Base-by-base conservation (phyloP, 2,888 invertebrate species). In the Meliscaeva auricollis region DNA sequence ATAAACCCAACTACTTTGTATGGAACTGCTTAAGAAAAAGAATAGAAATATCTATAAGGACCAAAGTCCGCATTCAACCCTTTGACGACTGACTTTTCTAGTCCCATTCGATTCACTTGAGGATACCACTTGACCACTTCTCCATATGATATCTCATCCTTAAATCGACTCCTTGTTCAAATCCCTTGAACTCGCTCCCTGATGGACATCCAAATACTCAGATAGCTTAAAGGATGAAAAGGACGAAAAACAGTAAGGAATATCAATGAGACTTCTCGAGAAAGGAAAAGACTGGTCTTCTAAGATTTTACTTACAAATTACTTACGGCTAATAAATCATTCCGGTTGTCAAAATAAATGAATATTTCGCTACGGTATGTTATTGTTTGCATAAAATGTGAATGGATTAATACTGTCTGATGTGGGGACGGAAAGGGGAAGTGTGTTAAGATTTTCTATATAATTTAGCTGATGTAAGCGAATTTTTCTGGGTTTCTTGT, bases 261-360 rank as follows among this genome's bases (percentile, higher is more conserved):
- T 76, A 81, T 73, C 68, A 80, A 80, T 68, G 77, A 77, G 72
- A 56, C 6, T 56, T 82, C 66, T 38, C 35, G 9, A 35, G 13
- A 50, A 62, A 26, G 68, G 20, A 56, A 15, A 35, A 58, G 7
- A 75, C 75, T 73, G 80, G 84, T 81, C 76, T 68, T 81, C 26
- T 26, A 3, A 64, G 81, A 81, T 81, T 81, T 85, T 85, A 85
- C 85, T 85, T 81, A 85, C 85, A 85, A 85, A 85, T 85, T 85
- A 91, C 91, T 90, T 89, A 91, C 90, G 91, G 91, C 90, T 89
- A 91, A 91, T 91, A 91, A 91, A 91, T 91, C 91, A 91, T 90
- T 89, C 88, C 87, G 90, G 88, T 88, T 91, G 91, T 89, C 89
- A 90, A 90, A 89, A 89, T 89, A 89, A 89, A 88, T 89, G 88